These are phyloP conservation scores for Heliangelus exortis DNA, from an alignment of 2,797 vertebrate genomes.

Conservation along the genomic window DNA sequence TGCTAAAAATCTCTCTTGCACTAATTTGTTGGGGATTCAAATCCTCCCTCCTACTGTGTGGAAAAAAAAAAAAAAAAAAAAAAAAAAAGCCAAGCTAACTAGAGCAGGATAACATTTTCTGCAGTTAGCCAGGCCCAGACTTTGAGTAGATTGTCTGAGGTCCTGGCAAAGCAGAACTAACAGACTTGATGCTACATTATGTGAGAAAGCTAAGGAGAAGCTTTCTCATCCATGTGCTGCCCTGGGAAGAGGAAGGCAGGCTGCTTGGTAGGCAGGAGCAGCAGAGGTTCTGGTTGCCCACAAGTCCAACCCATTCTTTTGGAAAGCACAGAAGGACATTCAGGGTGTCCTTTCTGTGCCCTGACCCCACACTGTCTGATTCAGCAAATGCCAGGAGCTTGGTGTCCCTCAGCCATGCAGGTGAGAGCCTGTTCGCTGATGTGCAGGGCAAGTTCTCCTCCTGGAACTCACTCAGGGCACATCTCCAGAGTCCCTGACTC, in stretches of 20 bases:
- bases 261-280: neutral
- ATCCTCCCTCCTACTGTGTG: neutral
- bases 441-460: neutral
- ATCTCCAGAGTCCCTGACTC: neutral
- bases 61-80: neutral
- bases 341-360: neutral
- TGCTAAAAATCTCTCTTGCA: neutral
- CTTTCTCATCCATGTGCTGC: neutral
- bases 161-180: neutral
- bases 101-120: neutral
- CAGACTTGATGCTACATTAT: neutral
- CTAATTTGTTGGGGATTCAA: neutral
- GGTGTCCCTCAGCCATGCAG: neutral
- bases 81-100: neutral
- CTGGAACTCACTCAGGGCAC: neutral
- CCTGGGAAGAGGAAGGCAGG: neutral
- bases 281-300: neutral
- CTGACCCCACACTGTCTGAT: neutral
- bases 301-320: neutral
- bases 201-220: neutral
- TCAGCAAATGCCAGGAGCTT: accelerated
- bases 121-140: neutral
- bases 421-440: neutral
- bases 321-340: neutral
- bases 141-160: neutral